Conservation (phyloP, 2,797 vertebrate genomes). For the Sebastes wilsoni region DNA sequence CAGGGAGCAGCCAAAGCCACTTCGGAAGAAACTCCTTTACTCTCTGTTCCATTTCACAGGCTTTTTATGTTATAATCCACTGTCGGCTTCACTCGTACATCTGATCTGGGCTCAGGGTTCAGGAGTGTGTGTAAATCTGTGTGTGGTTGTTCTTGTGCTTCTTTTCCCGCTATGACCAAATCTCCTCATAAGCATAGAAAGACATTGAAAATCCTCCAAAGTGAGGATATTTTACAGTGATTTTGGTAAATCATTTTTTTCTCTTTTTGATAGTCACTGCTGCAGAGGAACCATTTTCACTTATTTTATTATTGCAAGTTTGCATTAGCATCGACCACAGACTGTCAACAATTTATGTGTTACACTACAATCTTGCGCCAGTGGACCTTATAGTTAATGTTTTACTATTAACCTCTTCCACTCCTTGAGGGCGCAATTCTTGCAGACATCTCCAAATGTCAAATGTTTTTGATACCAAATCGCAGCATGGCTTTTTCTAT, state of each 20-base stretch:
- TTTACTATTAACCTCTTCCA: background rate
- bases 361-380: background rate
- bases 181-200: background rate
- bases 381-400: background rate
- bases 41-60: constrained; percentile 41
- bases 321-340: background rate
- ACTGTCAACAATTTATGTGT: background rate
- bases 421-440: too few relatives aligned
- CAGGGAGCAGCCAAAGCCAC: constrained; percentile 25
- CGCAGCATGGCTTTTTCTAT: too few relatives aligned
- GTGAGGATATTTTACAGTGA: background rate
- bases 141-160: background rate
- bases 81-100: constrained; percentile 33
- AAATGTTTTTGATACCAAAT: too few relatives aligned
- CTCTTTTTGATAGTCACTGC: background rate
- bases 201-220: background rate
- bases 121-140: background rate
- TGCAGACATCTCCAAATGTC: too few relatives aligned
- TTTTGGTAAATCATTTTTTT: background rate
- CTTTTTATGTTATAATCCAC: constrained; percentile 55
- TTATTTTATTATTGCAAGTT: too few relatives aligned
- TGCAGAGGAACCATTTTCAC: background rate
- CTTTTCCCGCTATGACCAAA: background rate
- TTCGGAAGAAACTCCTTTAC: constrained; percentile 27
- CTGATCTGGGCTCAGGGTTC: constrained; percentile 42